These are phyloP conservation scores for Cyprinodon variegatus DNA, from an alignment of 2,113 vertebrate genomes.

Conservation along the genomic window DNA sequence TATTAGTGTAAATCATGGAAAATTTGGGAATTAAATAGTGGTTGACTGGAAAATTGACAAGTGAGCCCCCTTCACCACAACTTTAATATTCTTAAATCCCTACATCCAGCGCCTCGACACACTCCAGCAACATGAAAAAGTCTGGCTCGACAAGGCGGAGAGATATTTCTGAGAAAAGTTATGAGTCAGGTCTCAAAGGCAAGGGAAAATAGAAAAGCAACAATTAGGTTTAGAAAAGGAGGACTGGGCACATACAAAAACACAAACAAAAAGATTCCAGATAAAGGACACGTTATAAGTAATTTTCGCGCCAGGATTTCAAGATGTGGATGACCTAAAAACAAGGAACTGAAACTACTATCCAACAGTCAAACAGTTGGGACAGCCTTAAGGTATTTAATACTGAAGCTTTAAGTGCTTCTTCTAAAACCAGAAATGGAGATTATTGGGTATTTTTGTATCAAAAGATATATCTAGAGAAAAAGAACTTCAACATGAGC, in stretches of 20 bases:
- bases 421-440: background rate
- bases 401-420: background rate
- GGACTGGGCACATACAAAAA: background rate
- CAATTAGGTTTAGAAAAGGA: slow-evolving; percentile 35
- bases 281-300: slow-evolving; percentile 22
- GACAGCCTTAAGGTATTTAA: background rate
- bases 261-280: slow-evolving; percentile 30
- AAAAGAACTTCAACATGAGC: background rate
- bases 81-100: slow-evolving; percentile 43
- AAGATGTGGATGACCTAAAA: slow-evolving; percentile 25
- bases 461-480: background rate
- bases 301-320: background rate
- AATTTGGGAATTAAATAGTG: slow-evolving; percentile 40
- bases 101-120: slow-evolving; percentile 18
- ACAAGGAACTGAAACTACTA: background rate
- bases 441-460: background rate
- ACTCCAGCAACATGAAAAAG: slow-evolving; percentile 49
- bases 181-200: slow-evolving; percentile 35
- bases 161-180: slow-evolving; percentile 47
- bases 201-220: slow-evolving; percentile 38
- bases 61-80: slow-evolving; percentile 30
- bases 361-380: background rate
- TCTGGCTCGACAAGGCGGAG: slow-evolving; percentile 21
- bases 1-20: slow-evolving; percentile 51
- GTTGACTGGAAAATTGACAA: slow-evolving; percentile 30